Base-by-base conservation (phyloP, 2,797 vertebrate genomes). In the Rhinogobio ventralis region DNA sequence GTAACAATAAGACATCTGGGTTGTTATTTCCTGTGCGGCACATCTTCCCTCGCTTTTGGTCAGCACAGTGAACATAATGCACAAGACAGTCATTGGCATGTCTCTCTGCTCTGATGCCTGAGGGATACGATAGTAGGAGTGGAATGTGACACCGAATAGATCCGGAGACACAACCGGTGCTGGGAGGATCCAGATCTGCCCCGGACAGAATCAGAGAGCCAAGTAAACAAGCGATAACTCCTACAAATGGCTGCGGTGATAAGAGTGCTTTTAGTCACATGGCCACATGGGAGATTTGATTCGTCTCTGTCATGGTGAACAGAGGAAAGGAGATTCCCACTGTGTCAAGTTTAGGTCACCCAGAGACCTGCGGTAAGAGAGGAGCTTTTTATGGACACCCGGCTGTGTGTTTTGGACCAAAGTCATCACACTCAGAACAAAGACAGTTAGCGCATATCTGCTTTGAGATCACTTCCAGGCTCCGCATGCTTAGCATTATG, bases 371-470 rank as follows among this genome's bases (percentile, higher is more conserved):
- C 4, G 64, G 72, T 79, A 84, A 76, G 79, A 84, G 67, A 73
- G 30, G 20, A 69, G 86, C 55, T 84, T 89, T 88, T 81, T 81
- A 84, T 51, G 81, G 57, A 85, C n/a, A 17, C 36, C 51, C 53
- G 49, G 42, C 73, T 87, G 87, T 87, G 85, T 87, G 84, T 90
- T 85, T 86, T 87, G 86, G 85, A 90, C 87, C 87, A 90, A 90
- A 87, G 80, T 85, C 80, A 89, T 87, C 89, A 89, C 80, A 87
- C 76, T 71, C 57, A 85, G 87, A 85, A 90, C 87, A 87, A 87
- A 88, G 87, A 66, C 33, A 36, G 49, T 60, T 62, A 73, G 39
- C 7, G 3, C 11, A 8, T 46, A 64, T 74, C 36, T 82, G 69
- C 80, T 74, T 73, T 82, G 20, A 64, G 42, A 51, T 64, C 42